Percentiles rank a stretch among this genome's conserved stretches.
These are phyloP conservation scores for Chymomyza caudatula DNA, from an alignment of 2,888 invertebrate species.

Conservation along the genomic window DNA sequence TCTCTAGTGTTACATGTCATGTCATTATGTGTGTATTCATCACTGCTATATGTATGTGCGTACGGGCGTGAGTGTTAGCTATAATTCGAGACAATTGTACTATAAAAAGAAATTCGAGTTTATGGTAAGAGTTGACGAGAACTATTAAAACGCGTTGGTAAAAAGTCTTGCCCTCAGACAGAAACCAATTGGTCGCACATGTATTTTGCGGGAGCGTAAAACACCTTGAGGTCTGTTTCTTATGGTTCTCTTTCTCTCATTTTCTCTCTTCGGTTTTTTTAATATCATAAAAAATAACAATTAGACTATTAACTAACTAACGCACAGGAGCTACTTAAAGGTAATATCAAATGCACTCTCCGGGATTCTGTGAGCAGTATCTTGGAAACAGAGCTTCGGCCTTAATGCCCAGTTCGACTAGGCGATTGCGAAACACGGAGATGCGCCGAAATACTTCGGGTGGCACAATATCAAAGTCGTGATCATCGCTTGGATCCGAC, in stretches of 20 bases:
- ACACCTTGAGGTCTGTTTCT: slow-evolving; percentile 15
- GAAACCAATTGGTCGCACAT: slow-evolving; percentile 60
- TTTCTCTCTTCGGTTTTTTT: slow-evolving; percentile 13
- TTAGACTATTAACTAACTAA: slow-evolving; percentile 67
- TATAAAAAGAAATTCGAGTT: slow-evolving; percentile 14
- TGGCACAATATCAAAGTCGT: slow-evolving; percentile 75
- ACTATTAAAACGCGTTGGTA: neutral
- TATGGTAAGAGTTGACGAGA: neutral
- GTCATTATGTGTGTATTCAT: neutral
- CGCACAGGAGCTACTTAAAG: slow-evolving; percentile 50
- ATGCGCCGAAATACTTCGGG: slow-evolving; percentile 77
- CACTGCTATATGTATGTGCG: slow-evolving; percentile 9
- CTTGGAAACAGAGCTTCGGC: slow-evolving; percentile 78
- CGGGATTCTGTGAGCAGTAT: slow-evolving; percentile 78
- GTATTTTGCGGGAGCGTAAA: slow-evolving; percentile 10
- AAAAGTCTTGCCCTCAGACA: slow-evolving; percentile 23
- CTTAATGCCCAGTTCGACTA: slow-evolving; percentile 77
- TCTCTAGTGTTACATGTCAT: neutral
- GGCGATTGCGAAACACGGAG: slow-evolving; percentile 77
- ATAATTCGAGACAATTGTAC: slow-evolving; percentile 10
- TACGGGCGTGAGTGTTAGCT: neutral
- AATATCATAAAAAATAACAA: slow-evolving; percentile 61
- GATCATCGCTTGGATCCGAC: slow-evolving; percentile 78
- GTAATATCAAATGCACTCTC: slow-evolving; percentile 78
- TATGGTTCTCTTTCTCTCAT: slow-evolving; percentile 7